Percentiles rank a stretch among this genome's conserved stretches.
Evolutionary conservation across 2,797 vertebrate species (phyloP).

Genomic region (Tenualosa thibaudeaui): DNA sequence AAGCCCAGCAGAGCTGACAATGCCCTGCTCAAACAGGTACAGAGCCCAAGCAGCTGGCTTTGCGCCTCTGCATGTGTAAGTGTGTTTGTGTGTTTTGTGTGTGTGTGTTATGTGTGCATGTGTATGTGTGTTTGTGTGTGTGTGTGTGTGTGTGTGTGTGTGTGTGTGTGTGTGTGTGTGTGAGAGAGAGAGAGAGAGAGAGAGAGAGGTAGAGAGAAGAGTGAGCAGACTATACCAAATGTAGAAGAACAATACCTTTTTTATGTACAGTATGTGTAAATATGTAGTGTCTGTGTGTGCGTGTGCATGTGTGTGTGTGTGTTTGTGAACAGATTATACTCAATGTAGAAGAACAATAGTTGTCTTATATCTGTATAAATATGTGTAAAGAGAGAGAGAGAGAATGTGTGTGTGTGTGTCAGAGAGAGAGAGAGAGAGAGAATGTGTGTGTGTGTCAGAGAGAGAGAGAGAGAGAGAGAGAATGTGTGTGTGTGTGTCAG

Average conservation of each 20-base stretch:
- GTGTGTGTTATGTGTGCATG: not conserved
- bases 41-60: slow-evolving; percentile 33
- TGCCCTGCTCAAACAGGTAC: slow-evolving; percentile 32
- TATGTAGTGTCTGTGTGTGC: too few species aligned
- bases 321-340: too few species aligned
- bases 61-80: slow-evolving; percentile 10
- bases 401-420: not conserved
- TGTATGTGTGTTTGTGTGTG: not conserved
- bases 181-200: too few species aligned
- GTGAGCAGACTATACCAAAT: too few species aligned
- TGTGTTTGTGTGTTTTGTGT: not conserved
- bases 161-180: slow-evolving; percentile 33
- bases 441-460: too few species aligned
- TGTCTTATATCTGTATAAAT: not conserved
- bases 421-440: too few species aligned
- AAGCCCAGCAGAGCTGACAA: slow-evolving; percentile 36
- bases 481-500: too few species aligned
- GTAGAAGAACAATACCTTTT: not conserved
- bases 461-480: not conserved
- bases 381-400: not conserved
- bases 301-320: too few species aligned
- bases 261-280: too few species aligned
- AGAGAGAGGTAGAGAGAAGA: too few species aligned
- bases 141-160: not conserved
- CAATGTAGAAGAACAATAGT: too few species aligned